phyloP scores from a whole-genome alignment of 2,113 vertebrate species.

The Pelobates fuscus region DNA sequence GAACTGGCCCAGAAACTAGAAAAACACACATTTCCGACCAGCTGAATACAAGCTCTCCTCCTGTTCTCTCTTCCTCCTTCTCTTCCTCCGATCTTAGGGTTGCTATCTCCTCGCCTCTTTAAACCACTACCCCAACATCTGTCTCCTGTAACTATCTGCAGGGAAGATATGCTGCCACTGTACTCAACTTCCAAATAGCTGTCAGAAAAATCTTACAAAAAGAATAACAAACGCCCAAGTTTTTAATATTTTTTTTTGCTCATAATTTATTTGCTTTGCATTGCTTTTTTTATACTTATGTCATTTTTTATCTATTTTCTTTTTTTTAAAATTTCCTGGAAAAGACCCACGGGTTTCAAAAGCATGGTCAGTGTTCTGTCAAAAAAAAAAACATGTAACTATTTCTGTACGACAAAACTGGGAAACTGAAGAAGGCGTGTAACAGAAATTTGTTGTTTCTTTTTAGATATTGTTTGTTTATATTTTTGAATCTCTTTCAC shows the following conservation, averaged over 20 bases:
- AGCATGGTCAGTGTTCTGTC: too few relatives aligned
- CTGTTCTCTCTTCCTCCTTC: not conserved
- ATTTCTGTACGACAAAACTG: too few relatives aligned
- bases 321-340: too few relatives aligned
- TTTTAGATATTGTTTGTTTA: too few relatives aligned
- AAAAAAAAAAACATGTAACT: too few relatives aligned
- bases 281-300: too few relatives aligned
- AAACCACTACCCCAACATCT: not conserved
- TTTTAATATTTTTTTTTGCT: not conserved
- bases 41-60: conserved; percentile 10
- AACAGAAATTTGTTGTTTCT: too few relatives aligned
- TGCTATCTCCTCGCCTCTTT: not conserved
- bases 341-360: too few relatives aligned
- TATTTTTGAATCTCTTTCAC: too few relatives aligned
- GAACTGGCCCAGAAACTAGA: conserved; percentile 31
- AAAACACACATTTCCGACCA: conserved; percentile 21
- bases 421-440: too few relatives aligned
- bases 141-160: not conserved
- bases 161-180: not conserved
- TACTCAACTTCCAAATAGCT: not conserved
- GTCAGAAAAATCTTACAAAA: not conserved
- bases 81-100: not conserved
- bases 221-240: too few relatives aligned
- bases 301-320: too few relatives aligned
- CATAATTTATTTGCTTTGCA: not conserved